Evolutionary conservation across 1,140 invertebrate species (phyloP).

Genomic region (Drosophila quadrilineata): DNA sequence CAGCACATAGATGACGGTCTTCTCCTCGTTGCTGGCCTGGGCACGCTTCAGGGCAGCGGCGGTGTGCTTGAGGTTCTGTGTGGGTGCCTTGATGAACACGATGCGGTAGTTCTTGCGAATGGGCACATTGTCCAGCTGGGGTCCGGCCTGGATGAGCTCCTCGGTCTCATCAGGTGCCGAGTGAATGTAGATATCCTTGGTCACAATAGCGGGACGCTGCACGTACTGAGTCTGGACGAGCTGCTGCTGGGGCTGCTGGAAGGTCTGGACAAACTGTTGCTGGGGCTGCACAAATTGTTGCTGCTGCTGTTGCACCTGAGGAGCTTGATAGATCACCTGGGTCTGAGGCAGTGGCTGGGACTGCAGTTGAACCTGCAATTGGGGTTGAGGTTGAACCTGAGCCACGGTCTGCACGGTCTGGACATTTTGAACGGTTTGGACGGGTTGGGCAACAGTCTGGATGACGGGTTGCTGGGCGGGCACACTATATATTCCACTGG

Average conservation of each 20-base stretch:
- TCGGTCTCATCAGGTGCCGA: constrained; percentile 77
- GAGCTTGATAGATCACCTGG: constrained; percentile 4
- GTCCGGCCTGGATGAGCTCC: constrained; percentile 45
- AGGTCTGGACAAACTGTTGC: constrained; percentile 21
- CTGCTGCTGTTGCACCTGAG: constrained; percentile 23
- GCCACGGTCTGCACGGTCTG: neutral
- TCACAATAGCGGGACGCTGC: constrained; percentile 71
- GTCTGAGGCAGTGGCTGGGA: constrained; percentile 15
- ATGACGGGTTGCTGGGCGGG: constrained; percentile 30
- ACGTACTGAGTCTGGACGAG: constrained; percentile 49
- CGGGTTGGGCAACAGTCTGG: constrained; percentile 21
- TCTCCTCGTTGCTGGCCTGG: constrained; percentile 88
- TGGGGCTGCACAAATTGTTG: constrained; percentile 38
- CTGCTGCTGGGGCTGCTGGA: constrained; percentile 33
- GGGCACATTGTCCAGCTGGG: constrained; percentile 70
- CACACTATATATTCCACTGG: constrained; percentile 56
- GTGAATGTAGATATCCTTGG: constrained; percentile 79
- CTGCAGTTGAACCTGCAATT: constrained; percentile 8
- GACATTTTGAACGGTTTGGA: constrained; percentile 6
- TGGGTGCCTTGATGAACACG: constrained; percentile 92
- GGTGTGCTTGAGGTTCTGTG: constrained; percentile 85
- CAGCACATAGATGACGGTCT: constrained; percentile 93
- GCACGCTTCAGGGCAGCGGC: constrained; percentile 83
- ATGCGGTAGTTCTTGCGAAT: constrained; percentile 92
- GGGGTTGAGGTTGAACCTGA: constrained; percentile 3